These are phyloP conservation scores for Drosophila pseudoobscura DNA, from an alignment of 1,140 invertebrate genomes.

Conservation along the genomic window DNA sequence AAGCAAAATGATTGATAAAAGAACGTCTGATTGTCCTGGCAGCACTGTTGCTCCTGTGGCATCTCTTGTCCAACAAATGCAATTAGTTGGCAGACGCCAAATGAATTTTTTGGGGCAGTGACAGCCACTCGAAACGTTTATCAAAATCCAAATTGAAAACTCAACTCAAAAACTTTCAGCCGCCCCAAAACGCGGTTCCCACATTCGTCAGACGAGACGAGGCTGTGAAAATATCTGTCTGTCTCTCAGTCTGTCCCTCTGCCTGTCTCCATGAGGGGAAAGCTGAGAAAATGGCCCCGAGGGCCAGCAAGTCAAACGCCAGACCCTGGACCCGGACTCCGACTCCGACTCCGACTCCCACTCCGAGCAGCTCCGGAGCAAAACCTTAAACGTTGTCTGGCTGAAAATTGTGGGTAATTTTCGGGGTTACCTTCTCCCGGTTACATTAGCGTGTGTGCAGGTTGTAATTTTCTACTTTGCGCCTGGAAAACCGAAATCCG, in stretches of 20 bases:
- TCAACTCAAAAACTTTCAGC: constrained; percentile 31
- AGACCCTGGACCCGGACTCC: constrained; percentile 20
- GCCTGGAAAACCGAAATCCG: constrained; percentile 52
- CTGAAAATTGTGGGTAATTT: constrained; percentile 68
- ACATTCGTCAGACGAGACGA: constrained; percentile 58
- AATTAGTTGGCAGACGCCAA: constrained; percentile 38
- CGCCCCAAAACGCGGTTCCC: constrained; percentile 42
- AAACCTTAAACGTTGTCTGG: constrained; percentile 45
- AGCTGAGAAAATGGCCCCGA: constrained; percentile 64
- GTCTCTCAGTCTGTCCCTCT: too few species aligned
- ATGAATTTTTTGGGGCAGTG: constrained; percentile 17
- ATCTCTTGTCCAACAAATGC: constrained; percentile 51
- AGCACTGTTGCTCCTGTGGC: constrained; percentile 17
- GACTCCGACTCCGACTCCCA: not conserved
- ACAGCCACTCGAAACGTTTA: constrained; percentile 42
- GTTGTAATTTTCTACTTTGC: constrained; percentile 81
- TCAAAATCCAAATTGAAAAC: constrained; percentile 49
- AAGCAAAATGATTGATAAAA: not conserved
- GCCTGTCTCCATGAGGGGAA: not conserved
- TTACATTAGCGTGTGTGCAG: constrained; percentile 71
- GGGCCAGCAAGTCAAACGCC: constrained; percentile 56
- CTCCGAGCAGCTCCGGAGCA: too few species aligned
- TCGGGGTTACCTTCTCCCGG: constrained; percentile 56
- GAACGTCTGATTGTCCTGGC: not conserved
- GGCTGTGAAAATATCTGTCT: constrained; percentile 6